Evolutionary conservation across 2,113 vertebrate species (phyloP).

Genomic region (Aplodontia rufa): DNA sequence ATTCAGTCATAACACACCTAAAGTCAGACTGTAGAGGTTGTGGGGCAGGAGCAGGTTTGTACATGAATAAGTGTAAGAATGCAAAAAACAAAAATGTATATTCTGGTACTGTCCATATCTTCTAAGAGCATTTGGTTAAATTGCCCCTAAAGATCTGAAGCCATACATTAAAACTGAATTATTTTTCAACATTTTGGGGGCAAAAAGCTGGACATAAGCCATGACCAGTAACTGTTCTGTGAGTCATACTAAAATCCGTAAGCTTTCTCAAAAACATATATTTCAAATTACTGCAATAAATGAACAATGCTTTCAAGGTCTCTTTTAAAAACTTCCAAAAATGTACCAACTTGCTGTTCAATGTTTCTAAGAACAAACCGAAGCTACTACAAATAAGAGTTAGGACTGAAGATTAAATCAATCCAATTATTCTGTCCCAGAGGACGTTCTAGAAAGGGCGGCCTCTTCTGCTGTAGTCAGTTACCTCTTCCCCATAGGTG

Average conservation of each 20-base stretch:
- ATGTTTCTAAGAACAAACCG: neutral
- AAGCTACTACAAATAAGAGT: neutral
- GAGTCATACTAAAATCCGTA: neutral
- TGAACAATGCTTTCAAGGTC: neutral
- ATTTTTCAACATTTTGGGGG: neutral
- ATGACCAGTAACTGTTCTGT: neutral
- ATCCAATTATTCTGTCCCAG: neutral
- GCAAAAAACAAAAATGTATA: neutral
- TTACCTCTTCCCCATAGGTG: neutral
- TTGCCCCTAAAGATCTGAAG: neutral
- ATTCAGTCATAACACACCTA: neutral
- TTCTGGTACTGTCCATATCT: neutral
- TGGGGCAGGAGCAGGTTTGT: neutral
- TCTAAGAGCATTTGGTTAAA: neutral
- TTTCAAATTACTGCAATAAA: conserved; percentile 10
- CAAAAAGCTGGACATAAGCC: neutral
- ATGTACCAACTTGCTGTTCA: neutral
- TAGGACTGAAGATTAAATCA: neutral
- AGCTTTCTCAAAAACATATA: neutral
- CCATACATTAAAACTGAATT: neutral
- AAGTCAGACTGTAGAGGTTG: neutral
- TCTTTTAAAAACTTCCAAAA: conserved; percentile 20
- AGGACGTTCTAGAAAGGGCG: neutral
- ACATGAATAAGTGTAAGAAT: neutral
- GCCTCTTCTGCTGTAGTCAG: neutral